phyloP scores from a whole-genome alignment of 2,797 vertebrate species.

The Falco berigora region DNA sequence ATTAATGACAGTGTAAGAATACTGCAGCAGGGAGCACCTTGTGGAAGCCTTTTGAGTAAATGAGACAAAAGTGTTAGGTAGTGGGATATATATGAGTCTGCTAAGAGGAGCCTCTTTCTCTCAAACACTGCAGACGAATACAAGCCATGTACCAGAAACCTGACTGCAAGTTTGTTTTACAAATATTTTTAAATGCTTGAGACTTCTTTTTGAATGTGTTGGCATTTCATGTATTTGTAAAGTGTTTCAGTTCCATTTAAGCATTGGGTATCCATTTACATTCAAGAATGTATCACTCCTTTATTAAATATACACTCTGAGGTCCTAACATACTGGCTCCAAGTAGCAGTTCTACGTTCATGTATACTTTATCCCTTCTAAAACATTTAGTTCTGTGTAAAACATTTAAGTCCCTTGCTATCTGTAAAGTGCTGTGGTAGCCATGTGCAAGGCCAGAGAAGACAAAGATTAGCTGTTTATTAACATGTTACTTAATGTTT shows the following conservation, averaged over 20 bases:
- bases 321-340: neutral
- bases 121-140: neutral
- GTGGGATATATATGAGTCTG: neutral
- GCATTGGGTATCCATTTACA: neutral
- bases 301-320: neutral
- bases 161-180: neutral
- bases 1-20: neutral
- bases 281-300: neutral
- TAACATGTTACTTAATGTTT: constrained; percentile 68
- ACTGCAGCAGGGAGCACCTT: neutral
- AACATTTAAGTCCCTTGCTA: neutral
- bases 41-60: neutral
- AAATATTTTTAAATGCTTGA: neutral
- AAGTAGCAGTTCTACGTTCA: neutral
- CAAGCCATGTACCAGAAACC: neutral
- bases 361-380: neutral
- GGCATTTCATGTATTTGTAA: neutral
- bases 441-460: neutral
- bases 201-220: neutral
- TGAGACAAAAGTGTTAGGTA: neutral
- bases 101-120: neutral
- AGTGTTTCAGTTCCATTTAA: neutral
- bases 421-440: neutral
- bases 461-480: constrained; percentile 46
- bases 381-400: constrained; percentile 13